Percentiles rank a stretch among this genome's conserved stretches.
phyloP scores from a whole-genome alignment of 1,140 invertebrate species.

The Achroia grisella region DNA sequence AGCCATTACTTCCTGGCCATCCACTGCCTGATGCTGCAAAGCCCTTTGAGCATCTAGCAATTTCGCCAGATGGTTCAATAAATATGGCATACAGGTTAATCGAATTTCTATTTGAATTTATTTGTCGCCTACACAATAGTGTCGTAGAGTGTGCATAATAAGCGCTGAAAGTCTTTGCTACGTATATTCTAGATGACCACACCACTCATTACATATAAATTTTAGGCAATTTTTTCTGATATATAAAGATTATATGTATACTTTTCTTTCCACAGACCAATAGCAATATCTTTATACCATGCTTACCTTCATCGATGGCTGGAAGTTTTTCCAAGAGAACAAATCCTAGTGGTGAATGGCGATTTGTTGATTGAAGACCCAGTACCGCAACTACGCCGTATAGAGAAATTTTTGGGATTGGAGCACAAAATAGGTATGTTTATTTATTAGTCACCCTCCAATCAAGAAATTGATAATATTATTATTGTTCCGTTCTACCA shows the following conservation, averaged over 20 bases:
- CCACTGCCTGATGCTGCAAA: slow-evolving; percentile 62
- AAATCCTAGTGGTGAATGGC: slow-evolving; percentile 96
- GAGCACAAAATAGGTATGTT: slow-evolving; percentile 73
- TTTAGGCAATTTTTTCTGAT: too few species aligned
- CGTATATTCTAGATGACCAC: too few species aligned
- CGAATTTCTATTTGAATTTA: background rate
- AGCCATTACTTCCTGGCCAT: slow-evolving; percentile 30
- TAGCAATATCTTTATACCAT: slow-evolving; percentile 90
- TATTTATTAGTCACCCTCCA: too few species aligned
- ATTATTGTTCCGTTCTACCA: too few species aligned
- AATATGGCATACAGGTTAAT: slow-evolving; percentile 84
- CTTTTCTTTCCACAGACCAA: slow-evolving; percentile 66
- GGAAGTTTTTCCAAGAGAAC: slow-evolving; percentile 90
- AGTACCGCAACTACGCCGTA: slow-evolving; percentile 89
- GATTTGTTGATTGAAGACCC: slow-evolving; percentile 97
- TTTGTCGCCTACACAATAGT: too few species aligned
- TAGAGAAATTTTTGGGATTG: slow-evolving; percentile 91
- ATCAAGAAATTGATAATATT: too few species aligned
- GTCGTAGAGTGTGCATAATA: too few species aligned
- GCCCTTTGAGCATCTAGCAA: slow-evolving; percentile 87
- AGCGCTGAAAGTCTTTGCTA: too few species aligned
- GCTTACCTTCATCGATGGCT: slow-evolving; percentile 88
- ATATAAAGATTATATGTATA: too few species aligned
- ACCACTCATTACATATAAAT: too few species aligned
- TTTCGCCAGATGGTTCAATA: slow-evolving; percentile 85